Evolutionary conservation across 2,888 invertebrate species (phyloP).

Genomic region (Stenodera caucasica): DNA sequence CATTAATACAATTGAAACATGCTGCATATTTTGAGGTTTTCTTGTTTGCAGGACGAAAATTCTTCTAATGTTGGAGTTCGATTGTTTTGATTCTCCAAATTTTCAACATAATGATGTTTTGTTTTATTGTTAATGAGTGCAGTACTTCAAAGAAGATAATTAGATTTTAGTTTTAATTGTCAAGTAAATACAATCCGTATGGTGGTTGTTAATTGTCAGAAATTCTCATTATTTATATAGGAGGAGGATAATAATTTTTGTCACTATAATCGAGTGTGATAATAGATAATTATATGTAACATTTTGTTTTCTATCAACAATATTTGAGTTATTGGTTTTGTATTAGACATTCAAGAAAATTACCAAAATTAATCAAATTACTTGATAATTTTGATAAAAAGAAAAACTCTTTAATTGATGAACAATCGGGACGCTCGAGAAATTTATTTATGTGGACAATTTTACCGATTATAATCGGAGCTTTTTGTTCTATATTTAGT

Average conservation of each 20-base stretch:
- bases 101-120: too few species aligned
- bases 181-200: not conserved
- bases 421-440: not conserved
- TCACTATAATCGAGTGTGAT: not conserved
- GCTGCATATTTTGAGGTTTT: too few species aligned
- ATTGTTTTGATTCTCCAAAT: too few species aligned
- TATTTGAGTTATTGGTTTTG: conserved; percentile 31
- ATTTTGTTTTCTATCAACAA: conserved; percentile 20
- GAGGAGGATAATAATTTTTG: not conserved
- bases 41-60: not conserved
- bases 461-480: conserved; percentile 18
- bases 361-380: conserved; percentile 34
- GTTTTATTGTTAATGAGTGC: too few species aligned
- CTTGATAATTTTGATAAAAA: conserved; percentile 32
- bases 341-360: conserved; percentile 22
- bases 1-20: too few species aligned
- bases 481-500: conserved; percentile 7
- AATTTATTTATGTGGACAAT: conserved; percentile 20
- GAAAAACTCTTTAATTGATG: conserved; percentile 17
- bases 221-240: not conserved
- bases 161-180: conserved; percentile 2
- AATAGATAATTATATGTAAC: conserved; percentile 15
- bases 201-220: not conserved
- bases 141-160: not conserved
- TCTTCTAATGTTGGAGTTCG: not conserved